These are phyloP conservation scores for Phyllostomus hastatus DNA, from an alignment of 2,113 vertebrate species.

Conservation along the genomic window DNA sequence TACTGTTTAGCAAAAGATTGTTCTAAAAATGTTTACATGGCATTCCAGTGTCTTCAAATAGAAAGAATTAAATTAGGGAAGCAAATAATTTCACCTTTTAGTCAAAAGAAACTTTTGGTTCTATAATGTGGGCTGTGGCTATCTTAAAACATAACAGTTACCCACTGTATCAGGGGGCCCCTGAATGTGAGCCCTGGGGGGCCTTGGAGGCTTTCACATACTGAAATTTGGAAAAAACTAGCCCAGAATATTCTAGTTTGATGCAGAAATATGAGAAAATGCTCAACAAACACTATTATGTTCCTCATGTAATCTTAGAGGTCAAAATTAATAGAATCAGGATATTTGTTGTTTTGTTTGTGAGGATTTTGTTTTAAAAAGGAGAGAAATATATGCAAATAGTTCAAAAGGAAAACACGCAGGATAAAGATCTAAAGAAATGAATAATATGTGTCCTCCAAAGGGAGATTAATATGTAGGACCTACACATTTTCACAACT, in stretches of 20 bases:
- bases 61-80: constrained; percentile 29
- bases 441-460: not conserved
- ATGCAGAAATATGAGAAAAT: constrained; percentile 14
- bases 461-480: not conserved
- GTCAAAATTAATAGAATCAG: not conserved
- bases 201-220: not conserved
- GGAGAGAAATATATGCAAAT: not conserved
- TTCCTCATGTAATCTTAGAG: not conserved
- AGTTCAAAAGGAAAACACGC: constrained; percentile 31
- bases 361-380: not conserved
- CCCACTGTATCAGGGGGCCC: not conserved
- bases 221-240: not conserved
- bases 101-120: not conserved
- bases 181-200: not conserved
- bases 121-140: not conserved
- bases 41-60: not conserved
- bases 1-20: not conserved
- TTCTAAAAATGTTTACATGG: not conserved
- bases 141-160: not conserved
- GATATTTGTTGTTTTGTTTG: not conserved
- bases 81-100: not conserved
- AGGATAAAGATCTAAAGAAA: constrained; percentile 43
- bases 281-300: not conserved
- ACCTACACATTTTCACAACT: constrained; percentile 36
- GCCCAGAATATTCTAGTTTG: not conserved